phyloP scores from a whole-genome alignment of 2,888 invertebrate species.

The Amblyjoppa fuscipennis region DNA sequence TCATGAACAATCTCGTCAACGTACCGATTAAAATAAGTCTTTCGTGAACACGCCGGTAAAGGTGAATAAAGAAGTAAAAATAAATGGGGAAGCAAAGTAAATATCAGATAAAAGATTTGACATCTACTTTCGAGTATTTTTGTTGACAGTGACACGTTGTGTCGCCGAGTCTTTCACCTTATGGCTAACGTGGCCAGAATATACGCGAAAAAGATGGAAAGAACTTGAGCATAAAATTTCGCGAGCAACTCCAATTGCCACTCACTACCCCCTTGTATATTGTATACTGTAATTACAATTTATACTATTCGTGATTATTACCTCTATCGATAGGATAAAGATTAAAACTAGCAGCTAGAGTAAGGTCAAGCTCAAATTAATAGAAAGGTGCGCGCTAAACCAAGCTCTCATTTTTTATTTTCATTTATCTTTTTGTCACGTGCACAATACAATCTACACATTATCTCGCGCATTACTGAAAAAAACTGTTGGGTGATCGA shows the following conservation, averaged over 20 bases:
- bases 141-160: not conserved
- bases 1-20: constrained; percentile 15
- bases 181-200: not conserved
- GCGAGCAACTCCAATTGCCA: constrained; percentile 28
- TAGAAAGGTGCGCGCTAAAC: constrained; percentile 65
- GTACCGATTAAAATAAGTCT: constrained; percentile 28
- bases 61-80: not conserved
- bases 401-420: constrained; percentile 66
- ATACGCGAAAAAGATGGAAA: not conserved
- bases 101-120: not conserved
- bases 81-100: not conserved
- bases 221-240: constrained; percentile 7
- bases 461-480: constrained; percentile 33
- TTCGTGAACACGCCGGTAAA: constrained; percentile 4
- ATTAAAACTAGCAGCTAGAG: constrained; percentile 78
- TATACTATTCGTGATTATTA: constrained; percentile 82
- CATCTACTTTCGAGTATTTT: not conserved
- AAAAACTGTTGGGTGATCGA: constrained; percentile 25
- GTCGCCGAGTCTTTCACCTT: not conserved
- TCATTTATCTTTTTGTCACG: constrained; percentile 45
- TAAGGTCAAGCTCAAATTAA: constrained; percentile 83
- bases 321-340: constrained; percentile 81
- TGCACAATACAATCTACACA: constrained; percentile 56
- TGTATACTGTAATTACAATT: constrained; percentile 84
- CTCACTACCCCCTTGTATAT: constrained; percentile 77